Base-by-base conservation (phyloP, 2,113 vertebrate genomes). In the Rhinopomastus cyanomelas region DNA sequence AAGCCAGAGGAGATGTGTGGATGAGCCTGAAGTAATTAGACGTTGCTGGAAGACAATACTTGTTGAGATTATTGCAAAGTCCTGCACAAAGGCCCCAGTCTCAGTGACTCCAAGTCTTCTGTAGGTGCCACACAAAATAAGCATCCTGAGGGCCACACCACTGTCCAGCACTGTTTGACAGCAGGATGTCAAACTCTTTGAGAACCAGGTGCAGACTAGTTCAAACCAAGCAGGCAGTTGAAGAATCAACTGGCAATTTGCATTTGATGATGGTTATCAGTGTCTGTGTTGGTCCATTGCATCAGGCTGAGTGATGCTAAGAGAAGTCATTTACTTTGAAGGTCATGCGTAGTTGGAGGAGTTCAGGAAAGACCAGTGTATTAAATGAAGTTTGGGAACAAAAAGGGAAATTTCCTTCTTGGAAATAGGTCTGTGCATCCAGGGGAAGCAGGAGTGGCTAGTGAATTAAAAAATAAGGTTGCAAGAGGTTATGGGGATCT, bases 361-460 rank as follows among this genome's bases (percentile, higher is more conserved):
- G 32, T 32, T 91, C 3, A 39, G 15, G 60, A 62, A 30, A 57
- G 71, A 73, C 5, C 20, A 8, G 0, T 8, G 15, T 67, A 13
- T 27, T 30, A 61, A 87, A 59, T 1, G 6, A 83, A 73, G 17
- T 9, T 69, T 25, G 48, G 29, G 26, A 48, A 77, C 21, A 10
- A 39, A 53, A 46, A 61, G 62, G 4, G 12, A 18, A 73, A 29
- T 73, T 81, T 23, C 53, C 18, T 66, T 73, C 0, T 2, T 55
- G 62, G 37, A 16, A 61, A 65, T 14, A 13, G 17, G 46, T 78
- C 77, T 78, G 18, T 62, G 25, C 25, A 22, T 77, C 23, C 4
- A 7, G 8, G 22, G 7, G 0, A 0, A 15, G 42, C 30, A 75
- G 55, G 39, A 6, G 8, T 1, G 11, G 7, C 6, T 11, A 8